Evolutionary conservation across 2,797 vertebrate species (phyloP).

Genomic region (Artibeus jamaicensis): DNA sequence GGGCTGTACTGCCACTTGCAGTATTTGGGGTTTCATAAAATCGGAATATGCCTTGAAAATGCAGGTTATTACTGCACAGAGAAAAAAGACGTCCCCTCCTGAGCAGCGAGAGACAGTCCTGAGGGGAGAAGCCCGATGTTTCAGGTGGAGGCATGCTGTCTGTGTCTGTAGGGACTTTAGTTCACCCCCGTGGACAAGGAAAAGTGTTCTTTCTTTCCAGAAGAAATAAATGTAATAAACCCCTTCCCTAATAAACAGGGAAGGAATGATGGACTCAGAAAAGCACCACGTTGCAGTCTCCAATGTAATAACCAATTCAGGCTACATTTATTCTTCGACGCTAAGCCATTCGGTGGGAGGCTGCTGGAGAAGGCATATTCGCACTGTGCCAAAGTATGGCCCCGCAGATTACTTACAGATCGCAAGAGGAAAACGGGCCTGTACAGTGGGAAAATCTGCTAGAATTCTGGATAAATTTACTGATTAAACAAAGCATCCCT

Average conservation of each 20-base stretch:
- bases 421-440: neutral
- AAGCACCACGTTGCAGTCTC: neutral
- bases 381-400: neutral
- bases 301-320: neutral
- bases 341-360: neutral
- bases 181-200: neutral
- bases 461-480: neutral
- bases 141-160: rapidly evolving
- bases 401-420: neutral
- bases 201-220: neutral
- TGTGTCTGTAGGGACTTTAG: neutral
- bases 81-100: no score
- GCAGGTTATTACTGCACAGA: neutral
- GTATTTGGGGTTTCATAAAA: neutral
- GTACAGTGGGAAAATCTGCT: neutral
- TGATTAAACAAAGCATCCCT: neutral
- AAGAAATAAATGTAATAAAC: neutral
- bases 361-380: neutral
- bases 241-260: neutral
- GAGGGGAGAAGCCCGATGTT: neutral
- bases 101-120: neutral
- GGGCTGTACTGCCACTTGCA: neutral
- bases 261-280: neutral
- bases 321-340: neutral
- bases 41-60: neutral